A percentile compares a stretch with the other conserved stretches of the same genome.
phyloP scores from a whole-genome alignment of 2,888 invertebrate species.

The Hyposoter dolosus region DNA sequence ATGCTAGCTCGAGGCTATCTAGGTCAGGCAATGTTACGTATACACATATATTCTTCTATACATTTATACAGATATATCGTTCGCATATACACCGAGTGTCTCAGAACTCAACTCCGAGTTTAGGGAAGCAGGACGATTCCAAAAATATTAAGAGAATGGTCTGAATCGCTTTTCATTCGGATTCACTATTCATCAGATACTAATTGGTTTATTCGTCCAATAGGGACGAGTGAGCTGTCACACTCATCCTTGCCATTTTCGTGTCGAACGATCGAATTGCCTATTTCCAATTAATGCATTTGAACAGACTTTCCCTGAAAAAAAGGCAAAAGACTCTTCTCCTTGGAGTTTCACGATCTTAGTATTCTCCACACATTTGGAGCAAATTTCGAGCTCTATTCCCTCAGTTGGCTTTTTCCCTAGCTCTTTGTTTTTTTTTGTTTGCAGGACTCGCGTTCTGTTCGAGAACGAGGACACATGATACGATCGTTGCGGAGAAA shows the following conservation, averaged over 20 bases:
- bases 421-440: conserved; percentile 47
- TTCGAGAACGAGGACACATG: conserved; percentile 57
- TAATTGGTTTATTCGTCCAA: background rate
- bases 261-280: background rate
- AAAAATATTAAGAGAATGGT: background rate
- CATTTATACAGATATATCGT: background rate
- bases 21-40: conserved; percentile 68
- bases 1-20: conserved; percentile 72
- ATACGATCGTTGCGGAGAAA: conserved; percentile 42
- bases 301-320: background rate
- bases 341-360: background rate
- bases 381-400: background rate
- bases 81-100: conserved; percentile 1
- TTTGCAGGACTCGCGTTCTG: conserved; percentile 23
- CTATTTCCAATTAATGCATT: background rate
- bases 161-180: background rate
- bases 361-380: background rate
- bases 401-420: conserved; percentile 37
- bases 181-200: background rate
- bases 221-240: background rate
- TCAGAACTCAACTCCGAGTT: background rate
- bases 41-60: background rate
- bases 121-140: background rate
- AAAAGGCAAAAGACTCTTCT: background rate
- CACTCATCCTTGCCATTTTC: too few species aligned